phyloP scores from a whole-genome alignment of 2,888 invertebrate species.

The Caenorhabditis japonica region DNA sequence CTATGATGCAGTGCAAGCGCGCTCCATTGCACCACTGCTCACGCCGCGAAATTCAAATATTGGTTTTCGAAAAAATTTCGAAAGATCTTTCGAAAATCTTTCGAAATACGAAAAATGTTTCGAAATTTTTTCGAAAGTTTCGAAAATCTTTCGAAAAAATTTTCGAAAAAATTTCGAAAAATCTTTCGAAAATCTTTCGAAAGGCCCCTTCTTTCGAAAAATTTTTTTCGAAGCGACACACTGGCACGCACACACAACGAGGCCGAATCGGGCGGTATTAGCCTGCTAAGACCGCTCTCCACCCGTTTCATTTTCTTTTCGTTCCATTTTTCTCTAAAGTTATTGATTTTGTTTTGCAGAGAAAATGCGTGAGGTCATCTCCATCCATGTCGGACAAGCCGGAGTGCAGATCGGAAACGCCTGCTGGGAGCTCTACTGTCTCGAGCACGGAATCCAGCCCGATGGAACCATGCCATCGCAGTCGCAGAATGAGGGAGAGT shows the following conservation, averaged over 20 bases:
- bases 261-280: conserved; percentile 15
- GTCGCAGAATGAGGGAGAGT: conserved; percentile 82
- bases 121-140: no score
- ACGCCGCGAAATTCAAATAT: no score
- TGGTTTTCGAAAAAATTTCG: no score
- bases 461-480: conserved; percentile 76
- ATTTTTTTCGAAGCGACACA: no score
- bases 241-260: conserved; percentile 4
- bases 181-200: no score
- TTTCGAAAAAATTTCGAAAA: no score
- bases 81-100: no score
- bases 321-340: not conserved
- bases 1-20: no score
- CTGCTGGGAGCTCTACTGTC: conserved; percentile 81
- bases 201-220: no score
- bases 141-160: no score
- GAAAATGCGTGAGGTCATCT: conserved; percentile 70
- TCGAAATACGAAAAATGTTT: no score
- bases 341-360: conserved; percentile 6
- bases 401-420: conserved; percentile 79
- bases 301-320: not conserved
- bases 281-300: conserved; percentile 1
- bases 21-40: no score
- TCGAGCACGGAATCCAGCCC: conserved; percentile 79
- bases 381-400: conserved; percentile 74